These are phyloP conservation scores for Dynastes hyllus DNA, from an alignment of 2,888 invertebrate genomes.

Conservation along the genomic window DNA sequence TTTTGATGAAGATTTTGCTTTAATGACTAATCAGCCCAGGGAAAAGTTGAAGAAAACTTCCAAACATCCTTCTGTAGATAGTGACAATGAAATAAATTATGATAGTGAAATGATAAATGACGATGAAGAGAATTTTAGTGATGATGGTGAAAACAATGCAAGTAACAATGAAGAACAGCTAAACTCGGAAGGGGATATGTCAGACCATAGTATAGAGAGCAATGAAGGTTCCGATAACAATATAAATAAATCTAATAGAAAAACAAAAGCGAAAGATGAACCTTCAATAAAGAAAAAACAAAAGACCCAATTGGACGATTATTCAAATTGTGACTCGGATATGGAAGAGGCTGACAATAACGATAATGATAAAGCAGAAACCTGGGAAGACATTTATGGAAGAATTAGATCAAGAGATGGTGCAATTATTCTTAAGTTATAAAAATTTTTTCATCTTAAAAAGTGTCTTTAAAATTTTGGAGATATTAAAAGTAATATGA, in stretches of 20 bases:
- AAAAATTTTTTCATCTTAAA: neutral
- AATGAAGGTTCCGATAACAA: constrained; percentile 56
- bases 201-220: constrained; percentile 49
- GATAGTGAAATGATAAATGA: constrained; percentile 35
- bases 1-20: constrained; percentile 78
- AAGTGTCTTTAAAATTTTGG: neutral
- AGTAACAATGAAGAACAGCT: constrained; percentile 57
- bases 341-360: constrained; percentile 51
- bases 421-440: constrained; percentile 77
- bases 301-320: constrained; percentile 54
- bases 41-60: constrained; percentile 58
- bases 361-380: constrained; percentile 57
- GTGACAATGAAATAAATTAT: constrained; percentile 20
- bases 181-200: neutral
- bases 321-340: constrained; percentile 50
- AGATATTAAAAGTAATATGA: neutral
- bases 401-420: constrained; percentile 87
- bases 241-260: constrained; percentile 51
- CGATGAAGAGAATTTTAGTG: constrained; percentile 34
- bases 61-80: constrained; percentile 60
- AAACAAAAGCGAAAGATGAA: constrained; percentile 50
- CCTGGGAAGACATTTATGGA: constrained; percentile 96
- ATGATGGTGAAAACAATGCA: constrained; percentile 55
- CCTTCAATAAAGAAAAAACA: constrained; percentile 44
- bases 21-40: constrained; percentile 72